Percentiles rank a stretch among this genome's conserved stretches.
These are phyloP conservation scores for Zoanthus solanderi DNA, from an alignment of 92 coral and sea anemone species.

Conservation along the genomic window DNA sequence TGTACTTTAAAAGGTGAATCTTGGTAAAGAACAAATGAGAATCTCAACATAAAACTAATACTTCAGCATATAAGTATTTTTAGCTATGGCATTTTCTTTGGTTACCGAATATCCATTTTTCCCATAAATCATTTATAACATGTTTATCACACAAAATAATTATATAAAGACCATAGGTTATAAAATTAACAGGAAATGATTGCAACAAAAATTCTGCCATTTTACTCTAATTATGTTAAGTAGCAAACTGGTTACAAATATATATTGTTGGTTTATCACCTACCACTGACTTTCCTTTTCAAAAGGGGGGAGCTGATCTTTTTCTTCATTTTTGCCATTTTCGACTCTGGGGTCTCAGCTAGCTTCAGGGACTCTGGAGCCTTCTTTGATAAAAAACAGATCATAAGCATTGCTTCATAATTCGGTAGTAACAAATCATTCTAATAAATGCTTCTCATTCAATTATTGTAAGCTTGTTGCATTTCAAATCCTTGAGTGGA, in stretches of 20 bases:
- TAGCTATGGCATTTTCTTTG: background rate
- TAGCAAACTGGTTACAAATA: background rate
- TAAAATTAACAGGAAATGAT: background rate
- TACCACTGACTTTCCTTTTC: constrained; percentile 75
- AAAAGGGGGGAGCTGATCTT: constrained; percentile 91
- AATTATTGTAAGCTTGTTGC: too few species aligned
- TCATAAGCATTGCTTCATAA: background rate
- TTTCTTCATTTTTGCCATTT: constrained; percentile 97
- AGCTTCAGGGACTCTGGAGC: constrained; percentile 73
- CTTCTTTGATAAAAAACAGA: constrained; percentile 47
- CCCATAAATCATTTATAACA: background rate
- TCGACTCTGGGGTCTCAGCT: constrained; percentile 76
- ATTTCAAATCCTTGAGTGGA: too few species aligned
- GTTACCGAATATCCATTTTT: background rate
- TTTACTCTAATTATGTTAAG: too few species aligned
- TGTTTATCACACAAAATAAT: background rate
- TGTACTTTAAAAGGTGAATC: too few species aligned
- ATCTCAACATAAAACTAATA: background rate
- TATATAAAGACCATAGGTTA: background rate
- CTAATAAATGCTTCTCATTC: too few species aligned
- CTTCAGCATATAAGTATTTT: background rate
- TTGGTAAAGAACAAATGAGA: background rate
- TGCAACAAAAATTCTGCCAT: background rate
- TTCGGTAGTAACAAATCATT: too few species aligned
- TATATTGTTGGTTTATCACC: background rate